A percentile compares a stretch with the other conserved stretches of the same genome.
phyloP scores from a whole-genome alignment of 2,113 vertebrate genomes.

The Malaclemys terrapin region DNA sequence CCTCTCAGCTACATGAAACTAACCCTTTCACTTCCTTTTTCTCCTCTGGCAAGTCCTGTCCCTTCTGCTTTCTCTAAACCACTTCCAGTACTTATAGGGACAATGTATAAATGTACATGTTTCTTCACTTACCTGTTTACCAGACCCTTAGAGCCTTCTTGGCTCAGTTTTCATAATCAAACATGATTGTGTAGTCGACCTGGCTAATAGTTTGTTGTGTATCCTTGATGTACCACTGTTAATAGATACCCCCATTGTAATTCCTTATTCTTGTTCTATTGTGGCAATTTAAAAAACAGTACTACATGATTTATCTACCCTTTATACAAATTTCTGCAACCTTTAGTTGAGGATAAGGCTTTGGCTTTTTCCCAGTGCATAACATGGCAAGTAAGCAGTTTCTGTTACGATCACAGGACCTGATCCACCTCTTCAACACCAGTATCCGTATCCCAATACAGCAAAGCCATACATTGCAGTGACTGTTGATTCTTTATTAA shows the following conservation, averaged over 20 bases:
- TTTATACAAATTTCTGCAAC: neutral
- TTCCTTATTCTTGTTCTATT: neutral
- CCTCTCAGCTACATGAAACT: too few species aligned
- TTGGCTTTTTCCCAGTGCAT: neutral
- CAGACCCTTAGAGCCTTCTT: neutral
- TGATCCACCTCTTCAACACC: neutral
- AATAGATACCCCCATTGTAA: neutral
- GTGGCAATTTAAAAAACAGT: neutral
- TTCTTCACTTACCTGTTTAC: neutral
- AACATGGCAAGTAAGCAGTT: neutral
- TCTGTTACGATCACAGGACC: neutral
- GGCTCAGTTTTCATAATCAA: neutral
- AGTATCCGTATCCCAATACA: neutral
- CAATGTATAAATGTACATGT: neutral
- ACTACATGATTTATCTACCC: neutral
- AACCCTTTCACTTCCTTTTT: too few species aligned
- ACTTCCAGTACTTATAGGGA: too few species aligned
- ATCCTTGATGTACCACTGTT: neutral
- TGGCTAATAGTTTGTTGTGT: neutral
- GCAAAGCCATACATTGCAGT: neutral
- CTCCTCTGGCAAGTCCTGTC: too few species aligned
- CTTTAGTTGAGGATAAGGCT: neutral
- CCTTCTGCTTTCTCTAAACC: too few species aligned
- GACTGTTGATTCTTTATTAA: neutral
- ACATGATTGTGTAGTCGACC: neutral